These are phyloP conservation scores for Drosophila lacertosa DNA, from an alignment of 1,140 invertebrate species.

Conservation along the genomic window DNA sequence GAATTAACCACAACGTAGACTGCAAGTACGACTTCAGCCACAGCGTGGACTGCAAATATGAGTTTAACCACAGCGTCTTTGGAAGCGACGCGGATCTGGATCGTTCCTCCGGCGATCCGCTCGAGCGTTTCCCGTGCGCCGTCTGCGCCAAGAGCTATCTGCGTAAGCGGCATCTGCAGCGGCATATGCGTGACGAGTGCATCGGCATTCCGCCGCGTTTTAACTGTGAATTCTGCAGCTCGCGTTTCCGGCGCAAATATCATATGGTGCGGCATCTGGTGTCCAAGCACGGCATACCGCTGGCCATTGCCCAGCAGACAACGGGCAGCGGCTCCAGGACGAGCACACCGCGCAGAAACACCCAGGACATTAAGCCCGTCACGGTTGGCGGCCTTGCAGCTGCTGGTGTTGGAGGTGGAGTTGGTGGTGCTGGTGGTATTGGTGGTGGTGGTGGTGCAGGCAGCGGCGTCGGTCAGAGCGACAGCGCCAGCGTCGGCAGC, in stretches of 20 bases:
- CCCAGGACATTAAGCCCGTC: conserved; percentile 36
- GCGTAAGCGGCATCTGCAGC: conserved; percentile 87
- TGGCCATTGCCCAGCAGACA: conserved; percentile 75
- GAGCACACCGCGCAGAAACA: conserved; percentile 27
- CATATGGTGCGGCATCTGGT: conserved; percentile 86
- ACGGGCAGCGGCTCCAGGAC: conserved; percentile 66
- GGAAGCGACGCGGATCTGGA: conserved; percentile 49
- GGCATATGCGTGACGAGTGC: conserved; percentile 88
- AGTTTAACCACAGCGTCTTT: conserved; percentile 65
- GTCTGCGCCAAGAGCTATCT: conserved; percentile 88
- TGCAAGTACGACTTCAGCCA: conserved; percentile 22
- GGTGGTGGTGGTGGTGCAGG: neutral
- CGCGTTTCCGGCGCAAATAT: conserved; percentile 86
- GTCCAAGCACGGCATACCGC: conserved; percentile 84
- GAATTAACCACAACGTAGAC: conserved; percentile 44
- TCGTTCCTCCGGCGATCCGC: conserved; percentile 20
- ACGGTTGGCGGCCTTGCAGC: neutral
- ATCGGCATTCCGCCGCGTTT: conserved; percentile 88
- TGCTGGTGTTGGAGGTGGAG: neutral
- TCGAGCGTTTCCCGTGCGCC: conserved; percentile 85
- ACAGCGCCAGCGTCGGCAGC: conserved; percentile 71
- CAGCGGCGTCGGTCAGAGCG: conserved; percentile 44
- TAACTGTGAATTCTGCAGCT: conserved; percentile 87
- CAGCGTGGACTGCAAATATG: conserved; percentile 55
- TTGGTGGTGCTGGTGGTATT: conserved; percentile 7